Base-by-base conservation (phyloP, 2,888 invertebrate genomes). In the Drosophila imparisetae region DNA sequence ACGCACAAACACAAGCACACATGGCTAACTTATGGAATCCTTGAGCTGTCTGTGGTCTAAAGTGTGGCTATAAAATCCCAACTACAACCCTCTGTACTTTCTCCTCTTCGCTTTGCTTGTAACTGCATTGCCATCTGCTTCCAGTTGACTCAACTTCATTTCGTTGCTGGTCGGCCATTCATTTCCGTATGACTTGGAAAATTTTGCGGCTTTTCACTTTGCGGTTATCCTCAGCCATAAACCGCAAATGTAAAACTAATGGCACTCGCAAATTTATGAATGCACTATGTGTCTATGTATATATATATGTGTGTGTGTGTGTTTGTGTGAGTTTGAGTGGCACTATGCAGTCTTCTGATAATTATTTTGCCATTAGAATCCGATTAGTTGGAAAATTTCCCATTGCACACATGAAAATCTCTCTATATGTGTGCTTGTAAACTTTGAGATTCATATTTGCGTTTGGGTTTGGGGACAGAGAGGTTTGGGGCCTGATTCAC, bases 351-450 rank as follows among this genome's bases (percentile, higher is more conserved):
- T 77, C 71, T 72, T 80, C 82, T 89, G 90, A 91, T 92, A 92
- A 92, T 92, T 92, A 92, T 91, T 92, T 91, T 91, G 81, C 91
- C 91, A 92, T 92, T 92, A 92, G 91, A 91, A 91, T 91, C 91
- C 90, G 91, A 92, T 92, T 92, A 92, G 92, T 83, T 89, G 90
- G 85, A 90, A 91, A 89, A 91, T 89, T 88, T 69, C n/a, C 64
- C 30, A 66, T 59, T 67, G 79, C 79, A 71, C 61, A 74, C 38
- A 58, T 61, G 72, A 54, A 61, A 30, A 45, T 54, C 27, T 34
- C n/a, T 49, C 29, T 38, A 32, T 45, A 18, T 29, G 32, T 48
- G 32, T 48, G 40, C 66, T 30, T 81, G 75, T 65, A 67, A 78
- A 78, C 78, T 78, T 75, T 40, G 74, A 77, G 77, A 77, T 67